Evolutionary conservation across 2,113 vertebrate genomes (phyloP), one percentile per base, ranked within the genome.

Genomic region (Mixornis gularis): DNA sequence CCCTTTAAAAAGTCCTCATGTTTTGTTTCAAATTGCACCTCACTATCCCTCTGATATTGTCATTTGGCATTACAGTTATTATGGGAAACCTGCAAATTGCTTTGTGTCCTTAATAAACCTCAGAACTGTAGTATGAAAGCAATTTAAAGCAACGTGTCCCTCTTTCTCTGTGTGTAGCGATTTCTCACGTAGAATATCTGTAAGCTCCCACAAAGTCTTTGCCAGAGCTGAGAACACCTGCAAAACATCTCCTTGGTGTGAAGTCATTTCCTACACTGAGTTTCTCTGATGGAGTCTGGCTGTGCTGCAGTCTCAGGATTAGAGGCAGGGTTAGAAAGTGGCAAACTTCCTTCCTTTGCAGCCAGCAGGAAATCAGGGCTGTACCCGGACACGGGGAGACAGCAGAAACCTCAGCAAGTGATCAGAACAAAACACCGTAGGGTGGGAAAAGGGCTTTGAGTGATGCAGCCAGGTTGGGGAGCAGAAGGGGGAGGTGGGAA

Each of bases 141-240:
- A 87, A 46, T 85, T 87, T 59, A 79, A 73, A 73, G 11, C 66
- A 70, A 46, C 0, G 26, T 38, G 53, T 91, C 29, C 32, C 21
- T 58, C 63, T 49, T 87, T n/a, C 36, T 92, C 80, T 79, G 30
- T 40, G 32, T 3, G 4, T 18, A 56, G 60, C 78, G 64, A 4
- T 80, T 94, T 90, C 66, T 76, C 34, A 36, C 1, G 1, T 9
- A 41, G 44, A 86, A 56, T 46, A 41, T 30, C 7, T 32, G 6
- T 22, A 46, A 90, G 24, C 30, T 85, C 41, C 80, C 44, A 15
- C 64, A 80, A 90, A 36, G 52, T 84, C 60, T 74, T 73, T 88
- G n/a, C 69, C 79, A 79, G 85, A 90, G 64, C 62, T 59, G 18
- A 32, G 81, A 95, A 93, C 91, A 96, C 89, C 91, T 96, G 92